Percentiles rank a stretch among this genome's conserved stretches.
phyloP scores from a whole-genome alignment of 2,113 vertebrate genomes.

The Cynopterus brachyotis region DNA sequence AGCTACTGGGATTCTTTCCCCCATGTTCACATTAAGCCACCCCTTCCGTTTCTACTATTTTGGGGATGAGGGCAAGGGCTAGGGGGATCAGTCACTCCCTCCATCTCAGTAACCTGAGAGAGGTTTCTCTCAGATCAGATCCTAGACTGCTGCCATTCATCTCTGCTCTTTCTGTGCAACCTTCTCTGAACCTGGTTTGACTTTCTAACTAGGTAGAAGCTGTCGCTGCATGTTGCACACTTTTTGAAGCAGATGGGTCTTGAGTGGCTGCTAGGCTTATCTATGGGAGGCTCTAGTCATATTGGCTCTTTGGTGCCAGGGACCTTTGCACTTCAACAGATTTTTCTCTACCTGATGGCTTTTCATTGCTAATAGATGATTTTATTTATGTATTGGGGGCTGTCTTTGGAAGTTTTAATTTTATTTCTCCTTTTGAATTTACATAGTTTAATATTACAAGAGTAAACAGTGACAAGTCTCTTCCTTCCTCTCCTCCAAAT shows the following conservation, averaged over 20 bases:
- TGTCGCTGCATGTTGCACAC: background rate
- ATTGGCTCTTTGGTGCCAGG: background rate
- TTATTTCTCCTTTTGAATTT: constrained; percentile 5
- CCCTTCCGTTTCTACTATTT: background rate
- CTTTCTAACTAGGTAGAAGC: background rate
- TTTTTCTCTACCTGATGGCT: background rate
- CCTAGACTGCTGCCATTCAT: background rate
- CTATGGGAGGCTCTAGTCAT: background rate
- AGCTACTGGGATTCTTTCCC: background rate
- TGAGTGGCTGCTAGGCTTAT: background rate
- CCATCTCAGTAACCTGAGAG: background rate
- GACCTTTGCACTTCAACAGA: background rate
- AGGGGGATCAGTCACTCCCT: background rate
- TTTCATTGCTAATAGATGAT: background rate
- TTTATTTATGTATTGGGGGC: background rate
- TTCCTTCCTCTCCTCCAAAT: background rate
- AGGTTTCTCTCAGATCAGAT: background rate
- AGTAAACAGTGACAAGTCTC: background rate
- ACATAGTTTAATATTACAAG: background rate
- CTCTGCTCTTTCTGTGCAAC: background rate
- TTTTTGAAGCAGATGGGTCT: background rate
- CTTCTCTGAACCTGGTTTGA: background rate
- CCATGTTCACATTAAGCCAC: background rate
- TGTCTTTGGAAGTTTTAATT: background rate
- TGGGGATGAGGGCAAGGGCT: too few species aligned